Evolutionary conservation across 2,797 vertebrate species (phyloP), one percentile per base, ranked within the genome.

Genomic region (Chaunax sp.): DNA sequence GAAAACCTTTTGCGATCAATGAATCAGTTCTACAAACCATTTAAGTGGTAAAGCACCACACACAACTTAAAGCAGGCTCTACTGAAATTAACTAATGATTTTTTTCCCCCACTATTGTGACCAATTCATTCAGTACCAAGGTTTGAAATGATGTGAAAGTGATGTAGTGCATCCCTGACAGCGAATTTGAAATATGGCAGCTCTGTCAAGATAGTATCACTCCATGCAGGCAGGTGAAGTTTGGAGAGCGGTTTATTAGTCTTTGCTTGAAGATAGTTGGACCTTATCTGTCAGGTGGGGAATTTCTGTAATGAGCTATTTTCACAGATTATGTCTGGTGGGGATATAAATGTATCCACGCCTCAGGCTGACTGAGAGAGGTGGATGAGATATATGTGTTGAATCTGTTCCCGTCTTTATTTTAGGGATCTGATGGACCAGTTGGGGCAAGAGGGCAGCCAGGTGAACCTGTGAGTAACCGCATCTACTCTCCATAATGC

Each of bases 381-480:
- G 14, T 56, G 62, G 33, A 62, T 44, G 14, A 74, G 49, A 82
- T 69, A 18, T 35, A 33, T 57, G 49, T 63, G 59, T 56, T 59
- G 49, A 70, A 77, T 68, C 35, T 64, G 33, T 49, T 78, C 68
- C 28, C 28, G 15, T 77, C 37, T 61, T 61, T 62, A 64, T 77
- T 83, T 52, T 58, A 98, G 97, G 97, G 97, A 64, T 79, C 94
- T 5, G 89, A 95, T 11, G 97, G 97, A 73, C 94, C 93, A 35
- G 81, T 91, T 0, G 97, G 97, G 53, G 94, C 96, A n/a, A 92
- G 90, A 64, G 97, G 97, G 56, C 95, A 96, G 79, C 91, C 96
- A 2, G 97, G 97, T 14, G 96, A 98, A 93, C 91, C 96, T 15
- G 97, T 98, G 81, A 96, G 97, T 96, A 73, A 72, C 38, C 25